Evolutionary conservation across 1,140 invertebrate genomes (phyloP).

Genomic region (Drosophila teissieri): DNA sequence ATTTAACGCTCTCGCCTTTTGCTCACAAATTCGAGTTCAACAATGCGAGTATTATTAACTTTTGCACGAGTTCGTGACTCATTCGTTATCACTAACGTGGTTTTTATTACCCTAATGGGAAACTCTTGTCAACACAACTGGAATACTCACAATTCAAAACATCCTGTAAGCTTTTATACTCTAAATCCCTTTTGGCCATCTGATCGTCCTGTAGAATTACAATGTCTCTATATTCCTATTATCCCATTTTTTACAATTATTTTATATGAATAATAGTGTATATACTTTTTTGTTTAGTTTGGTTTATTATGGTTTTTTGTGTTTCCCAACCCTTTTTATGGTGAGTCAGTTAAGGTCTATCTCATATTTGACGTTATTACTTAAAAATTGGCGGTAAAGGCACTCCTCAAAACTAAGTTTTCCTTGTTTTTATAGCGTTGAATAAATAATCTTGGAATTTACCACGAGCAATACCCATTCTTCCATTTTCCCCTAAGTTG

Average conservation of each 20-base stretch:
- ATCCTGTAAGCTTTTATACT: background rate
- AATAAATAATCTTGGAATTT: too few relatives aligned
- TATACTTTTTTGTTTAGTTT: background rate
- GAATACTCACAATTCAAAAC: background rate
- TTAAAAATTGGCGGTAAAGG: background rate
- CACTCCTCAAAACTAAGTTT: background rate
- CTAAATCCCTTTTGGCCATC: too few relatives aligned
- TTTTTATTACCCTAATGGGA: constrained; percentile 9
- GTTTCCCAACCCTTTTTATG: background rate
- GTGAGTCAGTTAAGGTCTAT: background rate
- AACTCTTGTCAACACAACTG: constrained; percentile 10
- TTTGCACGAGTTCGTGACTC: constrained; percentile 45
- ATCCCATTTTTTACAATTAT: too few relatives aligned
- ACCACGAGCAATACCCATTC: background rate
- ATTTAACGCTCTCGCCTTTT: constrained; percentile 38
- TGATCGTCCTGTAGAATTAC: too few relatives aligned
- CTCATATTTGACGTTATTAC: background rate
- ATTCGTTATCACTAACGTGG: constrained; percentile 26
- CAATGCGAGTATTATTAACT: constrained; percentile 32
- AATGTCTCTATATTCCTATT: too few relatives aligned
- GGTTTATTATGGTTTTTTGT: background rate
- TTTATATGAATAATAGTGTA: too few relatives aligned
- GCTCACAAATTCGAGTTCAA: constrained; percentile 11
- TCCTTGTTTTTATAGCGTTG: background rate
- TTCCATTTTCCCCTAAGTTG: background rate